Conservation (phyloP, 2,797 vertebrate species). For the Mycteria americana region DNA sequence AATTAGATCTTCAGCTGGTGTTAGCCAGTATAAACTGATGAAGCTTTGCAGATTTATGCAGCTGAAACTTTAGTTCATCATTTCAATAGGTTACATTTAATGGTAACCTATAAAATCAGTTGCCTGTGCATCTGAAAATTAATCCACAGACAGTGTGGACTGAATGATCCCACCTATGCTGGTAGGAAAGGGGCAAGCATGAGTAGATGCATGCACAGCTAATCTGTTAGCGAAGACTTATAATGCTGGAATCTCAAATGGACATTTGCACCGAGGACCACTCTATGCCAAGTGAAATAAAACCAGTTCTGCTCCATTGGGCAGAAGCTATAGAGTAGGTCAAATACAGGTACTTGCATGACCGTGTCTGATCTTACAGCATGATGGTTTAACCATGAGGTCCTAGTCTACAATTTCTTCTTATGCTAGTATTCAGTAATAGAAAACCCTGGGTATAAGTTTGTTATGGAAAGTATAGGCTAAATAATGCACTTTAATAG, state of each 20-base stretch:
- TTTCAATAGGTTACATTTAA: conserved; percentile 1
- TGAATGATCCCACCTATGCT: background rate
- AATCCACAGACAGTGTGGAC: background rate
- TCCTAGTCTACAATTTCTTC: background rate
- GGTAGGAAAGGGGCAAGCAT: background rate
- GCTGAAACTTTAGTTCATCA: background rate
- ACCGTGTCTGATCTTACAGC: background rate
- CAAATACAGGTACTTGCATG: background rate
- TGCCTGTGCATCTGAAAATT: background rate
- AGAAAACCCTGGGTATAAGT: background rate
- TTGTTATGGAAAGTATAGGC: background rate
- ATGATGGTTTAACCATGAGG: background rate
- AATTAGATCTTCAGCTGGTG: background rate
- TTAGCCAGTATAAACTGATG: background rate
- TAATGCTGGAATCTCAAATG: background rate
- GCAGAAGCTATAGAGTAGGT: background rate
- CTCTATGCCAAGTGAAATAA: background rate
- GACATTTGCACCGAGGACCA: background rate
- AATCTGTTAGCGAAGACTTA: background rate
- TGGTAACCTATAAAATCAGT: background rate
- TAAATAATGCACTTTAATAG: background rate
- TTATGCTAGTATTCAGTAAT: background rate
- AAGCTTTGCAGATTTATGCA: conserved; percentile 2
- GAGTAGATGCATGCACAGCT: background rate
- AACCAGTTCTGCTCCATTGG: background rate